phyloP scores from a whole-genome alignment of 2,888 invertebrate species.

The Melieria picta region DNA sequence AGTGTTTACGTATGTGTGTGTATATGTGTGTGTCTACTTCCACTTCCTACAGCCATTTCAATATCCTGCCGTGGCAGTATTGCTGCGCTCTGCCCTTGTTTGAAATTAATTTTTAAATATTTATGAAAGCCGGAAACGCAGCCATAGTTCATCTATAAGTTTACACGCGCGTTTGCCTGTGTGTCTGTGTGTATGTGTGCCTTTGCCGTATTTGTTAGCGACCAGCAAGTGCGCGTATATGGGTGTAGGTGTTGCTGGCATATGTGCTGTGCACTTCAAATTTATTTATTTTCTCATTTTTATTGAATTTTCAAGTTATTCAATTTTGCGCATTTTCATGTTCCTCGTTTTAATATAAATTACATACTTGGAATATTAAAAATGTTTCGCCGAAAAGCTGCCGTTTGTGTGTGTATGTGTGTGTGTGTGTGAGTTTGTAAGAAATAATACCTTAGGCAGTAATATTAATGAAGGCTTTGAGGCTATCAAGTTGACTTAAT shows the following conservation, averaged over 20 bases:
- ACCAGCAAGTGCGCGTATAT: slow-evolving; percentile 1
- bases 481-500: too few species aligned
- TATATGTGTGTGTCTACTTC: too few species aligned
- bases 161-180: too few species aligned
- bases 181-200: too few species aligned
- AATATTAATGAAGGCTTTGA: too few species aligned
- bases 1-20: too few species aligned
- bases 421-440: too few species aligned
- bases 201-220: not conserved
- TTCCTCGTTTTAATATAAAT: slow-evolving; percentile 5
- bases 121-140: slow-evolving; percentile 38
- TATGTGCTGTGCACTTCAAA: slow-evolving; percentile 5
- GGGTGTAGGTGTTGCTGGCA: not conserved
- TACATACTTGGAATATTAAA: slow-evolving; percentile 10
- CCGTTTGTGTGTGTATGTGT: too few species aligned
- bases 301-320: slow-evolving; percentile 54
- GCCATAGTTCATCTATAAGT: not conserved
- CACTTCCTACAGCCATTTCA: too few species aligned
- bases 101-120: slow-evolving; percentile 51
- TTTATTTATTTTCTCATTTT: slow-evolving; percentile 47
- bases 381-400: slow-evolving; percentile 10
- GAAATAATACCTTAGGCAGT: too few species aligned
- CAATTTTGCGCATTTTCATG: not conserved
- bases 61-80: too few species aligned
- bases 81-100: slow-evolving; percentile 17